Base-by-base conservation (phyloP, 1,140 invertebrate genomes). In the Andrena cerasifolii region DNA sequence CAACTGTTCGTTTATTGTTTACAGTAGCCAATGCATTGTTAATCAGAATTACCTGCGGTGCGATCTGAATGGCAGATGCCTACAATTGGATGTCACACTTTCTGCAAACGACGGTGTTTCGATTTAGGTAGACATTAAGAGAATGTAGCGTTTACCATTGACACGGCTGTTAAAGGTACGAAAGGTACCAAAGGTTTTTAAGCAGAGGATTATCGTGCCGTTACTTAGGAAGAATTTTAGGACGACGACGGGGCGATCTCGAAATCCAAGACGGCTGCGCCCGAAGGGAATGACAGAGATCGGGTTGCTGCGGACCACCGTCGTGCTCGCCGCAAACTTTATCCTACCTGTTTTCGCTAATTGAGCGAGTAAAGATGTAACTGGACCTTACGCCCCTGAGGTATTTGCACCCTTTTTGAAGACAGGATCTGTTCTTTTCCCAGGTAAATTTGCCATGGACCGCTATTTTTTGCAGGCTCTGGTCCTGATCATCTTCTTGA, bases 331-430 rank as follows among this genome's bases (percentile, higher is more conserved):
- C 88, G 86, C 89, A 88, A 90, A 92, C 88, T 87, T 92, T 90
- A 91, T 91, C 91, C 90, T 92, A 90, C 88, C 90, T 91, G 90
- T 92, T 92, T 92, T 92, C 87, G 91, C 89, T 92, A 92, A 92
- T 92, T 92, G 91, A 92, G 90, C 90, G 91, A 92, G 89, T 91
- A 92, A 92, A 92, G 89, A 92, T 91, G 91, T 92, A 92, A 92
- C 90, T 92, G 90, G 91, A 92, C 89, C 91, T 92, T 88, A 88
- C 90, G 88, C 88, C 88, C 86, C 80, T 84, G 82, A 90, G 90
- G 90, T 92, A 92, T 92, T 91, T 91, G 88, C 89, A 90, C 86
- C 78, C 87, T 87, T 89, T 86, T 88, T 66, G 10, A 75, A 83
- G 88, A 90, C 85, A 85, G 80, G 67, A 89, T 89, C 86, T 81